These are phyloP conservation scores for Acropora yongei DNA, from an alignment of 64 coral and sea anemone species.

Conservation along the genomic window DNA sequence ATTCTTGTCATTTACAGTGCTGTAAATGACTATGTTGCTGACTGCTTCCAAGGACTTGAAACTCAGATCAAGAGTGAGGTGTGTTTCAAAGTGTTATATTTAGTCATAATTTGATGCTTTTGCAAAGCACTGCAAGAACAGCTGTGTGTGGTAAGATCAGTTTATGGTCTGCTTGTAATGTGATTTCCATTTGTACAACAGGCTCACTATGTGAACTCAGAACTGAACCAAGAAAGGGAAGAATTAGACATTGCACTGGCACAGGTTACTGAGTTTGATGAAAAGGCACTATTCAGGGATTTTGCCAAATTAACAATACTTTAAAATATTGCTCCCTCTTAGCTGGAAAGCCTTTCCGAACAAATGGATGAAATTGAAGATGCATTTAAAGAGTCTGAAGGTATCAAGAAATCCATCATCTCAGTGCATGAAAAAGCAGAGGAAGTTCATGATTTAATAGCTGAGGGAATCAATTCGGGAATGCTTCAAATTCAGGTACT, in stretches of 20 bases:
- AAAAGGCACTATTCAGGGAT: neutral
- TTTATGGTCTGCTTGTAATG: neutral
- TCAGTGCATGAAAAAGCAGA: conserved; percentile 41
- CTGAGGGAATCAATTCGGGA: conserved; percentile 6
- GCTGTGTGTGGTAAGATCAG: conserved; percentile 44
- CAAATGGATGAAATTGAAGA: neutral
- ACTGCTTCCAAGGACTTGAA: conserved; percentile 90
- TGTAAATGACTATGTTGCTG: conserved; percentile 81
- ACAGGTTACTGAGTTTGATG: conserved; percentile 41
- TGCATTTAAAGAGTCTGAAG: conserved; percentile 12
- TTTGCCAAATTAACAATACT: neutral
- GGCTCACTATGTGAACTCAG: conserved; percentile 89
- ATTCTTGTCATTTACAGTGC: conserved; percentile 82
- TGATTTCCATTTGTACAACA: neutral
- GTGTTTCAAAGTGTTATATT: neutral
- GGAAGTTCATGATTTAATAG: conserved; percentile 40
- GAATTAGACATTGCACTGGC: conserved; percentile 69
- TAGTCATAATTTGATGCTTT: no score
- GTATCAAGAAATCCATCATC: conserved; percentile 24
- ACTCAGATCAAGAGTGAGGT: conserved; percentile 76
- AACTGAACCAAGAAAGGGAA: conserved; percentile 79
- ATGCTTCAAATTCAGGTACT: conserved; percentile 56
- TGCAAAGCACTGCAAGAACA: conserved; percentile 47
- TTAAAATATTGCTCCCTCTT: neutral
- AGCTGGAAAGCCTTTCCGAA: conserved; percentile 18